These are phyloP conservation scores for Drosophila burlai DNA, from an alignment of 1,140 invertebrate species.

Conservation along the genomic window DNA sequence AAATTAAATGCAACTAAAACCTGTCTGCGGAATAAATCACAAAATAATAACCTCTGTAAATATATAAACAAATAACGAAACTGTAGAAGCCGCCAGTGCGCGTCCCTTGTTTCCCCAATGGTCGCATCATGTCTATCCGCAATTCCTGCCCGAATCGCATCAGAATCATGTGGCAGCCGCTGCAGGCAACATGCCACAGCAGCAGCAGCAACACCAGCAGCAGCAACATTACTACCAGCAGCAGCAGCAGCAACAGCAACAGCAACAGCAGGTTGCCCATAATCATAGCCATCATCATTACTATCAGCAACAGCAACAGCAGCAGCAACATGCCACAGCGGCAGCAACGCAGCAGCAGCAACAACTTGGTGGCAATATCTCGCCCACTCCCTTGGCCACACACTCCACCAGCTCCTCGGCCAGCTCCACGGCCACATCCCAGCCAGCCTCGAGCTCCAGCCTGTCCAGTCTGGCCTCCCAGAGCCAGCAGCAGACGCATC, in stretches of 20 bases:
- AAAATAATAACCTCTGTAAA: constrained; percentile 10
- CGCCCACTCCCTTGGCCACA: constrained; percentile 65
- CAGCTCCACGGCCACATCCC: constrained; percentile 79
- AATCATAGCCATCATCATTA: constrained; percentile 75
- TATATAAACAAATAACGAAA: constrained; percentile 17
- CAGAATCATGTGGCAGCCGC: constrained; percentile 89
- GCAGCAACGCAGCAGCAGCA: constrained; percentile 42
- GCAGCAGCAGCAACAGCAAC: constrained; percentile 61
- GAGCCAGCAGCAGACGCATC: constrained; percentile 71
- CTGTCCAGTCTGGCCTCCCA: constrained; percentile 79
- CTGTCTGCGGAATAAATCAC: not conserved
- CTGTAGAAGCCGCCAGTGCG: constrained; percentile 81
- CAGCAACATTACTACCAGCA: constrained; percentile 62
- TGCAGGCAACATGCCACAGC: constrained; percentile 86
- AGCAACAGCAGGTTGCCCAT: constrained; percentile 57
- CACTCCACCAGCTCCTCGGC: constrained; percentile 82
- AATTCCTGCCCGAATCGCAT: constrained; percentile 95
- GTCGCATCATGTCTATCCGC: constrained; percentile 96
- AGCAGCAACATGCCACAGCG: constrained; percentile 50
- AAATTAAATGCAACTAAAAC: not conserved
- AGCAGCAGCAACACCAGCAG: constrained; percentile 74
- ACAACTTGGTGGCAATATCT: constrained; percentile 62
- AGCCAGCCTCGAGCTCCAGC: constrained; percentile 80
- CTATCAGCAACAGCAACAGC: constrained; percentile 74
- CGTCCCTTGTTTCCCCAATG: constrained; percentile 95